Evolutionary conservation across 2,797 vertebrate genomes (phyloP), one percentile per base, ranked within the genome.

Genomic region (Nannoperca obscura): DNA sequence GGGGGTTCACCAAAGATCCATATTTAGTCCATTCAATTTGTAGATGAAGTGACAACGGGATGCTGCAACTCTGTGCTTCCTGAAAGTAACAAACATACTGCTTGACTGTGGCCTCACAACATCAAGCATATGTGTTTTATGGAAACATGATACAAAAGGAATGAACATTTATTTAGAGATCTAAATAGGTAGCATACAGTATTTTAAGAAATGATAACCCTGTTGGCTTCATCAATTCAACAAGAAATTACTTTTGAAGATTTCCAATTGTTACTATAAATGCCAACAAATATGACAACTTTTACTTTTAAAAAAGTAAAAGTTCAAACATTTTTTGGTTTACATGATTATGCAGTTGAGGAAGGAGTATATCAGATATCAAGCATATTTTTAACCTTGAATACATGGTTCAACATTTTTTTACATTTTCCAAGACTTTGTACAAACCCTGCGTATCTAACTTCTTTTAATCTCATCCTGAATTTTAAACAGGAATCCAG

Each of bases 21-120:
- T 96, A 97, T 61, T 96, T 97, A 38, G 97, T 98, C 98, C 98
- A 99, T 83, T 92, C 92, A 71, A 99, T 94, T 90, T 97, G 95
- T 52, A 98, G 85, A 74, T 94, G 94, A 81, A 96, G 90, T 0
- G 96, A 95, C 61, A 97, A 77, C 0, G 97, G 97, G 65, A 99
- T 94, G 80, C 93, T 96, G 93, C 98, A 99, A 2, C 86, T 88
- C 93, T 88, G 88, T 0, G 58, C 24, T 15, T 83, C 86, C 95
- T 96, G 66, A 4, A 82, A 78, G 78, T 50, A 40, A 69, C 11
- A 80, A 67, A 67, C 54, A 84, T 2, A 15, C 17, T 6, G 22
- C 13, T 70, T 1, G 32, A 69, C 30, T 17, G 8, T 64, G 24
- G 52, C 34, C 22, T 24, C 17, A 40, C 1, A 71, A 34, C 15